phyloP scores from a whole-genome alignment of 2,113 vertebrate genomes.

The Sula dactylatra region DNA sequence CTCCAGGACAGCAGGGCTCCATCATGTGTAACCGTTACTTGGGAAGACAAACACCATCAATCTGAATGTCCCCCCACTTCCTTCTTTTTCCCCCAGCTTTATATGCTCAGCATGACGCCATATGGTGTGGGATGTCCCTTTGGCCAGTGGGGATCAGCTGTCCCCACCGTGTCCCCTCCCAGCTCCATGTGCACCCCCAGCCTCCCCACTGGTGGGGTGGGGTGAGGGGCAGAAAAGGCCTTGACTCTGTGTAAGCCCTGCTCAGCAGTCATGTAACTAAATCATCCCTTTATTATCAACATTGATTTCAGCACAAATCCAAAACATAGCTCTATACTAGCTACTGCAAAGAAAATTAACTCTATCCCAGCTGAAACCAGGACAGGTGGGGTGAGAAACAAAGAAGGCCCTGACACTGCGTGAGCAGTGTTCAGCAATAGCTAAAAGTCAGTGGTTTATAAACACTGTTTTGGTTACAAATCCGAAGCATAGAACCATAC shows the following conservation, averaged over 20 bases:
- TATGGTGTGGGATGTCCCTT: background rate
- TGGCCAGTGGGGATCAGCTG: background rate
- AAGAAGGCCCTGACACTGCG: background rate
- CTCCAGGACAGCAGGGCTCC: too few relatives aligned
- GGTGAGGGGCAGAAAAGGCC: too few relatives aligned
- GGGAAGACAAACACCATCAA: background rate
- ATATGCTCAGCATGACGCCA: fast-evolving
- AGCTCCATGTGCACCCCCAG: fast-evolving
- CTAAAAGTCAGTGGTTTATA: background rate
- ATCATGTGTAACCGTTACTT: too few relatives aligned
- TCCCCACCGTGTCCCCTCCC: background rate
- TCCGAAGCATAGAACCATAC: background rate
- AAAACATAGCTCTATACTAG: too few relatives aligned
- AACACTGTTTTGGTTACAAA: background rate
- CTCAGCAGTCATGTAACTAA: too few relatives aligned
- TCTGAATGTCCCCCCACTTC: background rate
- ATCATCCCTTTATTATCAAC: too few relatives aligned
- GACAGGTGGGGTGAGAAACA: too few relatives aligned
- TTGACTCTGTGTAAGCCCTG: too few relatives aligned
- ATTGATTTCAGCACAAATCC: too few relatives aligned
- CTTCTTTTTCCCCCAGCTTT: background rate
- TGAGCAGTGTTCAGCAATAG: background rate
- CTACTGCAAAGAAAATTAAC: too few relatives aligned
- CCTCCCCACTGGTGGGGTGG: too few relatives aligned
- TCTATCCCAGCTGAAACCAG: too few relatives aligned